Base-by-base conservation (phyloP, 2,797 vertebrate genomes). In the Epinephelus awoara region DNA sequence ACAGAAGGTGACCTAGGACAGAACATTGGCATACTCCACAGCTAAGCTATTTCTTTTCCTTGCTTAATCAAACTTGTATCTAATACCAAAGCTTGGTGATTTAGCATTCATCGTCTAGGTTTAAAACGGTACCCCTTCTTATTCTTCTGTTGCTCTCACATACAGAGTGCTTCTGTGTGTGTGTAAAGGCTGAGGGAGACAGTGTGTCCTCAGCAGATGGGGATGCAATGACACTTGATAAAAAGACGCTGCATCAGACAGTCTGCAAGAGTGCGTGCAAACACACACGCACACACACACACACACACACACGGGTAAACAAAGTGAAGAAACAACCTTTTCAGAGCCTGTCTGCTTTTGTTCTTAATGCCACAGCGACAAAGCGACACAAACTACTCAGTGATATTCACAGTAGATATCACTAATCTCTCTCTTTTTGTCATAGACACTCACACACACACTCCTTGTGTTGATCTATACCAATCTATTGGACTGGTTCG, bases 151-250 rank as follows among this genome's bases (percentile, higher is more conserved):
- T 0, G 3, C 51, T 63, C 38, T 49, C 49, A 19, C 42, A 64
- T 14, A 67, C 2, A 58, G 7, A 40, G 56, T 49, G 64, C 19
- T 47, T 72, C 3, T 71, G 34, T 50, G n/a, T 65, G n/a, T 65
- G 57, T 52, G 12, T 57, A 29, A 58, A 55, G 44, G 65, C 68
- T 79, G 73, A 87, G 67, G 40, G 21, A 79, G 79, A 83, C 72
- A 58, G 55, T 80, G 78, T 89, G 88, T 90, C 79, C 85, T 89
- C 80, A 90, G 91, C 92, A 91, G 93, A 94, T 92, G 91, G 90
- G 86, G 75, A 87, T 82, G 78, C 80, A 87, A 86, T 90, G 88
- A 91, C 88, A 92, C 87, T 93, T 86, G 87, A 90, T 90, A 89
- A 91, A 86, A 85, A 86, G 62, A 88, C 57, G 4, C 83, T 82